These are phyloP conservation scores for Dicrurus megarhynchus DNA, from an alignment of 2,113 vertebrate genomes.

Conservation along the genomic window DNA sequence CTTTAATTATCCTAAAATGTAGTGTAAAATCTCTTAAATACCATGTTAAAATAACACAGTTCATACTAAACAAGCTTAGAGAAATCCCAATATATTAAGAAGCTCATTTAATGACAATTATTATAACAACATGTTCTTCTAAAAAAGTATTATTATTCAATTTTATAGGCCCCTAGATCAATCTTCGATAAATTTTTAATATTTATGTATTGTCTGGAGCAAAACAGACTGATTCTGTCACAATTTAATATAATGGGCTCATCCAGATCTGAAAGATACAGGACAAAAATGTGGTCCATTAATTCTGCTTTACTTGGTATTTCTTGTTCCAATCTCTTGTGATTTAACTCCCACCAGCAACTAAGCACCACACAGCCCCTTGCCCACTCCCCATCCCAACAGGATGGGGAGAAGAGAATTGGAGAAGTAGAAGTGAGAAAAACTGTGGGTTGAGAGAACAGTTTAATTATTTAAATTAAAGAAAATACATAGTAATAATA, in stretches of 20 bases:
- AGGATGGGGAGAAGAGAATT: background rate
- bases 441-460: accelerated
- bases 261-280: background rate
- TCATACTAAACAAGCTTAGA: background rate
- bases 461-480: background rate
- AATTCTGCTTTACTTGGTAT: background rate
- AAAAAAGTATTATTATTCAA: background rate
- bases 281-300: background rate
- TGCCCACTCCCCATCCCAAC: background rate
- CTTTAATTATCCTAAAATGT: background rate
- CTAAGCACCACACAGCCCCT: background rate
- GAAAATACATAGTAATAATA: no score
- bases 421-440: background rate
- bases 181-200: background rate
- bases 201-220: background rate
- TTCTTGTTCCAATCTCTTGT: background rate
- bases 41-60: background rate
- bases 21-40: background rate
- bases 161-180: background rate
- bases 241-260: background rate
- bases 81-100: background rate
- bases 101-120: background rate
- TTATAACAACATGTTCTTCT: background rate
- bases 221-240: background rate
- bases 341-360: background rate